Evolutionary conservation across 2,888 invertebrate genomes (phyloP), one percentile per base, ranked within the genome.

Genomic region (Drosophila picticornis): DNA sequence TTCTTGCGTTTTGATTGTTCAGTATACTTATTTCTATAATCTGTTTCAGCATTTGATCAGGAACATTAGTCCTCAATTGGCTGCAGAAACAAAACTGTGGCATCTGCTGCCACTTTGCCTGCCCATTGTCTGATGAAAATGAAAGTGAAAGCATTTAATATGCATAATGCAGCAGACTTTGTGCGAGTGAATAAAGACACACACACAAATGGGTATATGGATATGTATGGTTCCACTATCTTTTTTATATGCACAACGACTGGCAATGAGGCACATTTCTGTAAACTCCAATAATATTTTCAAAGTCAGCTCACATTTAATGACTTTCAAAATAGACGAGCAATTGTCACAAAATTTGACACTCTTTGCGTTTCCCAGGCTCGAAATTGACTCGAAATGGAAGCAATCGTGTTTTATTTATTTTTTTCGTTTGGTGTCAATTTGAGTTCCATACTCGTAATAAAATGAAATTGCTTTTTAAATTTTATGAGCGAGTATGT

Each of bases 71-170:
- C 40, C 66, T 65, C 48, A 57, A 72, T 64, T 62, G 25, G 64
- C 40, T 16, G 56, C 43, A 52, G 46, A 38, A 6, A n/a, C 43
- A 25, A 69, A 57, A 34, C 55, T 29, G 55, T 31, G 56, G 56
- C 56, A 68, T 71, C 60, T 59, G 67, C 58, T 53, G 34, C 4
- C 46, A 13, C n/a, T 19, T 43, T 29, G 62, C 40, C 31, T 57
- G 58, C 40, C 55, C 58, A 52, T 29, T 62, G 62, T 46, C 29
- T 57, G 16, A 48, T 46, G 48, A 71, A 73, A 83, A 61, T 61
- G 75, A 91, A 91, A 91, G 89, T 91, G 91, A 89, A 89, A 91
- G 91, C 90, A 85, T 80, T 91, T 88, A 83, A 80, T 91, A 91
- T 91, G 91, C 83, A 90, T 83, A 85, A 80, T 88, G 91, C 77